These are phyloP conservation scores for Streptopelia turtur DNA, from an alignment of 2,797 vertebrate genomes.

Conservation along the genomic window DNA sequence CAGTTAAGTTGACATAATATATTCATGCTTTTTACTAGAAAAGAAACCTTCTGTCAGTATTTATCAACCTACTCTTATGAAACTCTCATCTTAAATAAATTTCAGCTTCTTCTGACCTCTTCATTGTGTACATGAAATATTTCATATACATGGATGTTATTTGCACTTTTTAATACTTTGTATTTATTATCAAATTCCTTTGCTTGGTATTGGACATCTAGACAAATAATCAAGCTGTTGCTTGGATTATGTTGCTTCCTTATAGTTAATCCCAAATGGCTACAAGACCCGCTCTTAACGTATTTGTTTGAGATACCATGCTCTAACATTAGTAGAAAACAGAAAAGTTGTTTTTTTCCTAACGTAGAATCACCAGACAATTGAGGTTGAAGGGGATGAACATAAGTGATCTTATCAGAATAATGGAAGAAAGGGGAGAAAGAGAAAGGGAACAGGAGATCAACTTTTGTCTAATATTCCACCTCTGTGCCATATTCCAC, in stretches of 20 bases:
- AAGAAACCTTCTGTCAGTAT: neutral
- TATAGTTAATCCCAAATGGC: neutral
- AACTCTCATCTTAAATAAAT: neutral
- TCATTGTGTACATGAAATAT: neutral
- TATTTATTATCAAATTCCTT: neutral
- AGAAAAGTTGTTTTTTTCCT: neutral
- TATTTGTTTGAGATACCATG: neutral
- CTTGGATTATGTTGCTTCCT: neutral
- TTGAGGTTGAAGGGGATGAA: constrained; percentile 7
- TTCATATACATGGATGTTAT: neutral
- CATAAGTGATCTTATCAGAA: constrained; percentile 1
- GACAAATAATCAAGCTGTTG: neutral
- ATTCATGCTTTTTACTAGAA: neutral
- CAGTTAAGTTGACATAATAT: neutral
- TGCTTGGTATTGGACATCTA: neutral
- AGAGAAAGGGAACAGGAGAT: neutral
- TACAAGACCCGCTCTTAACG: neutral
- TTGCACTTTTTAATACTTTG: neutral
- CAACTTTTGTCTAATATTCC: neutral
- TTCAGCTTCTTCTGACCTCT: neutral
- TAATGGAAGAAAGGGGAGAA: neutral
- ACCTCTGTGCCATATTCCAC: neutral
- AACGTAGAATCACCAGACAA: constrained; percentile 1
- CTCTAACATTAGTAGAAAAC: neutral
- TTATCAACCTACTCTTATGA: neutral